A percentile compares a stretch with the other conserved stretches of the same genome.
Conservation (phyloP, 1,140 invertebrate genomes). For the Mactra quadrangularis region DNA sequence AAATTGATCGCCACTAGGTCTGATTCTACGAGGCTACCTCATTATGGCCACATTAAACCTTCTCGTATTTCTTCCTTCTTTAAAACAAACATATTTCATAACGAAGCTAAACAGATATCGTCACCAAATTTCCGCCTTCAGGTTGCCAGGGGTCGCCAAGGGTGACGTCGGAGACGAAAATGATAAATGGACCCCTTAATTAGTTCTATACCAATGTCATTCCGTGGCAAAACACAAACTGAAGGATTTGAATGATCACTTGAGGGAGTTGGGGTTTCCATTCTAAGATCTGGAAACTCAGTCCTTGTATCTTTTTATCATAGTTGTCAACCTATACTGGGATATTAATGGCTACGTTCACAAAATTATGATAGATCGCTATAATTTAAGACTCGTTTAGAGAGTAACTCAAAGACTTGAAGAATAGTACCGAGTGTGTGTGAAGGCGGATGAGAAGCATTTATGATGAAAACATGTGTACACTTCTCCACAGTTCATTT, state of each 20-base stretch:
- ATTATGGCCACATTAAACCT: slow-evolving; percentile 21
- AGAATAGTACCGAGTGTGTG: slow-evolving; percentile 20
- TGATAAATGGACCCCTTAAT: slow-evolving; percentile 65
- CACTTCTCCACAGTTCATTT: background rate
- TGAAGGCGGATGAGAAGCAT: slow-evolving; percentile 8
- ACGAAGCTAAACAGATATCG: slow-evolving; percentile 61
- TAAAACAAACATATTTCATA: slow-evolving; percentile 62
- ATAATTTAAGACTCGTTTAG: slow-evolving; percentile 53
- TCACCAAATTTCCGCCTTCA: slow-evolving; percentile 40
- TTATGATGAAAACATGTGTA: slow-evolving; percentile 1
- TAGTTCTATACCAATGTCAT: slow-evolving; percentile 59
- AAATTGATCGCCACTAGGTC: too few species aligned
- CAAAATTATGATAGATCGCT: slow-evolving; percentile 61
- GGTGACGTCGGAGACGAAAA: slow-evolving; percentile 43
- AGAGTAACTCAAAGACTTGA: slow-evolving; percentile 38
- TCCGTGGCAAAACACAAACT: slow-evolving; percentile 62
- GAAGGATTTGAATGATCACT: slow-evolving; percentile 51
- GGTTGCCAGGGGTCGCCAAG: slow-evolving; percentile 43
- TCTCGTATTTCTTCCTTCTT: slow-evolving; percentile 41
- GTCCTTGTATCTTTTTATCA: slow-evolving; percentile 51
- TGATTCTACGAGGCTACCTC: too few species aligned
- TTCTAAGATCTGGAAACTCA: slow-evolving; percentile 2
- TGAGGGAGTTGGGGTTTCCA: slow-evolving; percentile 20
- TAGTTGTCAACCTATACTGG: slow-evolving; percentile 27
- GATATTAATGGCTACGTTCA: slow-evolving; percentile 58